Evolutionary conservation across 2,113 vertebrate species (phyloP).

Genomic region (Syngnathoides biaculeatus): DNA sequence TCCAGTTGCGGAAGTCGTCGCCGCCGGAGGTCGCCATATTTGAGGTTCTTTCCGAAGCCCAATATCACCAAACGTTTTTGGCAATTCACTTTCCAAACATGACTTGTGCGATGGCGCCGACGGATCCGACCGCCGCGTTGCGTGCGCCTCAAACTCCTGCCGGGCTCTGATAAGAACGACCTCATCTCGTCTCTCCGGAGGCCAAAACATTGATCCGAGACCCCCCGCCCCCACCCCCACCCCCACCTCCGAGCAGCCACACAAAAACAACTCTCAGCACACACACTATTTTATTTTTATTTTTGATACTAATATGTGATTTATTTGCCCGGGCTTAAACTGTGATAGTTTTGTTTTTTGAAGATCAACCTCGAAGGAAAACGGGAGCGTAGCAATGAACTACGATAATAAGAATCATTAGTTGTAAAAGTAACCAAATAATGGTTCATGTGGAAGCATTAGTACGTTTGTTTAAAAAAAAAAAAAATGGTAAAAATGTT

Average conservation of each 20-base stretch:
- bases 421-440: too few species aligned
- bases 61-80: not conserved
- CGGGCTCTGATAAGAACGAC: slow-evolving; percentile 42
- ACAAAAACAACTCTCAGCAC: not conserved
- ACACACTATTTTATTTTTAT: slow-evolving; percentile 1
- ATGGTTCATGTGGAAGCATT: not conserved
- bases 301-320: slow-evolving; percentile 49
- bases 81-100: too few species aligned
- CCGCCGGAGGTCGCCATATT: not conserved
- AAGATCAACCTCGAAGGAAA: slow-evolving; percentile 25
- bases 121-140: too few species aligned
- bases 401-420: not conserved
- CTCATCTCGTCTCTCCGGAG: slow-evolving; percentile 46
- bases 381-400: slow-evolving; percentile 24
- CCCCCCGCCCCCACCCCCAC: not conserved
- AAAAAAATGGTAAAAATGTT: too few species aligned
- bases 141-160: slow-evolving; percentile 46
- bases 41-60: not conserved
- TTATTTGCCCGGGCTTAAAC: slow-evolving; percentile 41
- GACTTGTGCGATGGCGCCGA: too few species aligned
- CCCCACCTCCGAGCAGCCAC: slow-evolving; percentile 9
- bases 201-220: slow-evolving; percentile 43
- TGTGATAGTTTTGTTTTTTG: slow-evolving; percentile 44
- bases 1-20: too few species aligned
- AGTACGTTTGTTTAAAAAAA: too few species aligned